Percentiles rank a stretch among this genome's conserved stretches.
phyloP scores from a whole-genome alignment of 2,888 invertebrate genomes.

The Dorcus parallelipipedus region DNA sequence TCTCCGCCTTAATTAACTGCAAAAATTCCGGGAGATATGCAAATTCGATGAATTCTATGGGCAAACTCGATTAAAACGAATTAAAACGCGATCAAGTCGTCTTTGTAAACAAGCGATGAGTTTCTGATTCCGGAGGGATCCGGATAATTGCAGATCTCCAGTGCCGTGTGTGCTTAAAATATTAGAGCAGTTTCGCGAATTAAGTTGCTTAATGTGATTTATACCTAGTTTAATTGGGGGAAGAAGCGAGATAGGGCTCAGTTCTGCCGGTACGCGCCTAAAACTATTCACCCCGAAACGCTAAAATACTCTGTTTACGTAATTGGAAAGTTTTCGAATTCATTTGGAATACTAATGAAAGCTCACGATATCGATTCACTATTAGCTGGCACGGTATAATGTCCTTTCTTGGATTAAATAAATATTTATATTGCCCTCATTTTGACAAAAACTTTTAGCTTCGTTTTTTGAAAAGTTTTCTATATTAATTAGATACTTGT shows the following conservation, averaged over 20 bases:
- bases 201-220: slow-evolving; percentile 40
- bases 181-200: slow-evolving; percentile 36
- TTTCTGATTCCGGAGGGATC: slow-evolving; percentile 32
- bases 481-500: too few relatives aligned
- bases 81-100: slow-evolving; percentile 35
- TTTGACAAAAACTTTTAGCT: too few relatives aligned
- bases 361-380: background rate
- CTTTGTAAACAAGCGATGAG: slow-evolving; percentile 35
- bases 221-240: slow-evolving; percentile 39
- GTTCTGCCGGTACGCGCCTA: background rate
- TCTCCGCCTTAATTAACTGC: background rate
- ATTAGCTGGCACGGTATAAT: too few relatives aligned
- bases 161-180: slow-evolving; percentile 37
- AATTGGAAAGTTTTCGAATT: slow-evolving; percentile 2
- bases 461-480: too few relatives aligned
- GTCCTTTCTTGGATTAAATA: too few relatives aligned
- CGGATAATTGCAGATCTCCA: slow-evolving; percentile 28
- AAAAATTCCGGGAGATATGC: slow-evolving; percentile 3
- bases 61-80: slow-evolving; percentile 28
- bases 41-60: background rate
- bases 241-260: slow-evolving; percentile 27
- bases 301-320: background rate
- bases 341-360: slow-evolving; percentile 1
- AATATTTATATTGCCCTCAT: too few relatives aligned
- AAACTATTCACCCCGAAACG: background rate